These are phyloP conservation scores for Clupea harengus DNA, from an alignment of 2,113 vertebrate genomes.

Conservation along the genomic window DNA sequence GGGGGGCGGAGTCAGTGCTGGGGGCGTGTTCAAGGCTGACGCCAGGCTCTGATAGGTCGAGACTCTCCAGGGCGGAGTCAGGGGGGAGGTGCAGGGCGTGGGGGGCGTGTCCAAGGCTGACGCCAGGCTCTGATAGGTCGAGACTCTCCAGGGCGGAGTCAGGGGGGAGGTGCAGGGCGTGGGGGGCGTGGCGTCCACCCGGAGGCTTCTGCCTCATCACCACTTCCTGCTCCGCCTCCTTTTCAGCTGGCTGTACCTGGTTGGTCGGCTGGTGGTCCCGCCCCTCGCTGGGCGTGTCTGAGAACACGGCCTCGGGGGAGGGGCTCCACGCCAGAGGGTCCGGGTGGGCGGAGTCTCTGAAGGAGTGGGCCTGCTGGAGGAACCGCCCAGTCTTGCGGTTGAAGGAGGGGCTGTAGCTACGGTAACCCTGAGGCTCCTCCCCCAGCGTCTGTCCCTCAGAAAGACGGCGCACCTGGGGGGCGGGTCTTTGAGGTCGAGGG, in stretches of 20 bases:
- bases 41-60: slow-evolving; percentile 43
- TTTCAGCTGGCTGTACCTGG: slow-evolving; percentile 65
- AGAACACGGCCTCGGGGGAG: slow-evolving; percentile 58
- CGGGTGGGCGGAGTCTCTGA: slow-evolving; percentile 85
- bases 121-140: background rate
- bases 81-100: too few relatives aligned
- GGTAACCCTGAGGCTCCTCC: slow-evolving; percentile 82
- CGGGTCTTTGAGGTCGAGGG: slow-evolving; percentile 53
- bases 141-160: slow-evolving; percentile 55
- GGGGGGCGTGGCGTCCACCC: slow-evolving; percentile 77
- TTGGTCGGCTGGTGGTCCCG: slow-evolving; percentile 69
- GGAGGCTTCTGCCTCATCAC: slow-evolving; percentile 91
- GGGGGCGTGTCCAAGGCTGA: background rate
- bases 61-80: too few relatives aligned
- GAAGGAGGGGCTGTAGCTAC: slow-evolving; percentile 95
- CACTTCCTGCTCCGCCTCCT: slow-evolving; percentile 69
- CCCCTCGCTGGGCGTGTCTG: slow-evolving; percentile 49
- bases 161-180: slow-evolving; percentile 80
- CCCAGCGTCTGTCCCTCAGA: too few relatives aligned
- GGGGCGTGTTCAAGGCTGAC: too few relatives aligned
- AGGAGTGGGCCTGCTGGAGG: slow-evolving; percentile 87
- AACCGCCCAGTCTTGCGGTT: slow-evolving; percentile 90
- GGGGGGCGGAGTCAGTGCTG: slow-evolving; percentile 80
- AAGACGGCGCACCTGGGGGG: slow-evolving; percentile 66
- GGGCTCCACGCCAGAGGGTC: slow-evolving; percentile 75